Evolutionary conservation across 1,140 invertebrate genomes (phyloP), one percentile per base, ranked within the genome.

Genomic region (Babylonia areolata): DNA sequence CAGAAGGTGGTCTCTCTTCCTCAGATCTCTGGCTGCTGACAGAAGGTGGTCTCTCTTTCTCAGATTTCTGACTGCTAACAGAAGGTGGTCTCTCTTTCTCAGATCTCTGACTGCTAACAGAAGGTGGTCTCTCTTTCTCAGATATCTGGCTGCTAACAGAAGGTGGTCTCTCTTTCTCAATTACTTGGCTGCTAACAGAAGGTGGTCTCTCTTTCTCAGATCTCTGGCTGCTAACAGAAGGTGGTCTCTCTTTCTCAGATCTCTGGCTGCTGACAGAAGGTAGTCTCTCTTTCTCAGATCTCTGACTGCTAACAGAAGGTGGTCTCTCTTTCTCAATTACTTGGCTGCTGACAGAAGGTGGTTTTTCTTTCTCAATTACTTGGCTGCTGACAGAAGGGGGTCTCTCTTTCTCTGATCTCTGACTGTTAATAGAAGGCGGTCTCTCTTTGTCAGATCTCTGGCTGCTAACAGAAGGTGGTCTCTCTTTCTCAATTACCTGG

Each of bases 211-310:
- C n/a, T n/a, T n/a, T n/a, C n/a, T n/a, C n/a, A n/a, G n/a, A n/a
- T n/a, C n/a, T n/a, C n/a, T n/a, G n/a, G n/a, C n/a, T n/a, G n/a
- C n/a, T n/a, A n/a, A n/a, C n/a, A n/a, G n/a, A n/a, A n/a, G n/a
- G n/a, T n/a, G n/a, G n/a, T n/a, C n/a, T n/a, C n/a, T n/a, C n/a
- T n/a, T n/a, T 69, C 28, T 69, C 11, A 69, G 64, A 69, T 23
- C 28, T n/a, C 28, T 69, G 64, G 28, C 28, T 69, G 64, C 11
- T n/a, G 28, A 69, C 64, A 69, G 64, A 69, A 31, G 64, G 64
- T 69, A 23, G 64, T 69, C 64, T 20, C 64, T 69, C 64, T 69
- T 69, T 69, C 28, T 69, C 64, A 69, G 64, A 69, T 31, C 64
- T 69, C 28, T 69, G 64, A 31, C 64, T 69, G 64, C 64, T 69